A percentile compares a stretch with the other conserved stretches of the same genome.
phyloP scores from a whole-genome alignment of 2,113 vertebrate species.

The Sebastes fasciatus region DNA sequence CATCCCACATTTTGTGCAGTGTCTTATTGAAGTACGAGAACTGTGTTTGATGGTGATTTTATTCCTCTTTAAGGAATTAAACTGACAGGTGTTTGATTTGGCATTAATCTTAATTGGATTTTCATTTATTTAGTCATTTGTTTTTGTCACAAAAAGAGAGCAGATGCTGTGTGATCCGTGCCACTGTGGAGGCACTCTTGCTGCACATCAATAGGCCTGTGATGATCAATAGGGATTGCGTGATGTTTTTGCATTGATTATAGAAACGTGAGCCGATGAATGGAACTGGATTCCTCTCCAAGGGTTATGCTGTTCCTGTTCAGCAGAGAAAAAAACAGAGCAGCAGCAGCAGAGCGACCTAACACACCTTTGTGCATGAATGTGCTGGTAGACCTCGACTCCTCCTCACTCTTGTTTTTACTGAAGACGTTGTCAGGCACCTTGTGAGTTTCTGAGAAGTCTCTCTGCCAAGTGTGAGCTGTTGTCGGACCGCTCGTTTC shows the following conservation, averaged over 20 bases:
- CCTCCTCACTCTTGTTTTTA: conserved; percentile 41
- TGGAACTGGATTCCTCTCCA: conserved; percentile 81
- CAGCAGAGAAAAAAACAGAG: conserved; percentile 60
- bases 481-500: conserved; percentile 53
- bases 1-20: not conserved
- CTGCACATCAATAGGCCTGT: conserved; percentile 81
- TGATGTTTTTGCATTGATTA: conserved; percentile 87
- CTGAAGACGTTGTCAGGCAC: conserved; percentile 41
- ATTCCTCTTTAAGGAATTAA: conserved; percentile 55
- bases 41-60: conserved; percentile 35
- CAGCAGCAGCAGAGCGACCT: conserved; percentile 51
- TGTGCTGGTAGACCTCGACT: conserved; percentile 48
- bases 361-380: conserved; percentile 52
- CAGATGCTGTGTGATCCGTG: conserved; percentile 78
- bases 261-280: conserved; percentile 84
- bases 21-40: conserved; percentile 18
- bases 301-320: conserved; percentile 70
- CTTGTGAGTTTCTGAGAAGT: conserved; percentile 59
- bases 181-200: conserved; percentile 71
- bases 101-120: conserved; percentile 65
- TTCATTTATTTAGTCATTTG: conserved; percentile 70
- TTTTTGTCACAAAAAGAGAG: conserved; percentile 66
- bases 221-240: conserved; percentile 86
- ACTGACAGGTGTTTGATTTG: conserved; percentile 65
- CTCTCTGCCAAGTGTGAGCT: conserved; percentile 61